phyloP scores from a whole-genome alignment of 2,113 vertebrate species.

The Zapornia atra region DNA sequence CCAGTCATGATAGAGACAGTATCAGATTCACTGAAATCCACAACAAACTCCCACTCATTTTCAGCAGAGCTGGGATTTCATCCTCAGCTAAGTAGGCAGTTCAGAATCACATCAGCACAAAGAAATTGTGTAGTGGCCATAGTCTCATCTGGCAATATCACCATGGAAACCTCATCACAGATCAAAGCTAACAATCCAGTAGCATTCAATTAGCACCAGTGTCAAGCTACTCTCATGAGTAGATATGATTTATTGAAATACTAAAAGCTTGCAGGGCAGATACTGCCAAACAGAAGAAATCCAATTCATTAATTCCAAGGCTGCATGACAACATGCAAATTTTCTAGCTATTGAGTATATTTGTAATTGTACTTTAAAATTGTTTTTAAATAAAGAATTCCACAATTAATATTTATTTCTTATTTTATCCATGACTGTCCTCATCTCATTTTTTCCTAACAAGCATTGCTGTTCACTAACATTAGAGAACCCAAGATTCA shows the following conservation, averaged over 20 bases:
- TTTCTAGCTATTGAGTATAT: not conserved
- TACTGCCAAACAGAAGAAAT: not conserved
- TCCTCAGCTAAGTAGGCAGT: not conserved
- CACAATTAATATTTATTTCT: conserved; percentile 35
- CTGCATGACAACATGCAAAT: not conserved
- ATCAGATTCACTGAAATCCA: not conserved
- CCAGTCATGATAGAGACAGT: not conserved
- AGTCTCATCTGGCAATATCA: not conserved
- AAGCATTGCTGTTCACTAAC: conserved; percentile 9
- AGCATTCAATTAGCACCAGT: not conserved
- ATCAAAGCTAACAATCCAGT: not conserved
- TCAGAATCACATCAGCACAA: not conserved
- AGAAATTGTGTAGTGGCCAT: not conserved
- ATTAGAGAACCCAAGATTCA: not conserved
- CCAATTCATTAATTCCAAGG: not conserved
- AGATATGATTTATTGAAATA: not conserved
- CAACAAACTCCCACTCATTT: not conserved
- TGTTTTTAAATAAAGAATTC: conserved; percentile 21
- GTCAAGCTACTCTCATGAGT: not conserved
- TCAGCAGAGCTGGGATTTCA: not conserved
- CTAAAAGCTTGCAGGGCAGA: not conserved
- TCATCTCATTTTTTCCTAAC: conserved; percentile 26
- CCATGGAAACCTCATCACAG: conserved; percentile 35
- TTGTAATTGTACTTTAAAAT: not conserved
- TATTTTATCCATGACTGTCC: not conserved